phyloP scores from a whole-genome alignment of 1,140 invertebrate genomes.

The Sipha flava region DNA sequence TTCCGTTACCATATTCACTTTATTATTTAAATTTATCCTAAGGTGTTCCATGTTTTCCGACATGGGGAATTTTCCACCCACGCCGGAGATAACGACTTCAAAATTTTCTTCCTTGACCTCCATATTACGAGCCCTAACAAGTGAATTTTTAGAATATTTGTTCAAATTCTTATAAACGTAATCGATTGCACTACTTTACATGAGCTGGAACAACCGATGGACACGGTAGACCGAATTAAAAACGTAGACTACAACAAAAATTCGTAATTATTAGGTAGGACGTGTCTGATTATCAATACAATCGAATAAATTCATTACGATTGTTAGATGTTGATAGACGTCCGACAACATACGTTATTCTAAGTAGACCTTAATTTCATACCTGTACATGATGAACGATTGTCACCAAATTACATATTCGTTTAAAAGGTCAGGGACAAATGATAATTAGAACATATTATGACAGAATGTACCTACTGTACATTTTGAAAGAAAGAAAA shows the following conservation, averaged over 20 bases:
- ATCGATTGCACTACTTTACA: background rate
- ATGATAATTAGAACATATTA: background rate
- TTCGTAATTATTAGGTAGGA: background rate
- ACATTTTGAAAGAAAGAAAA: background rate
- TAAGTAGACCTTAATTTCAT: background rate
- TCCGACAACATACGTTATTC: background rate
- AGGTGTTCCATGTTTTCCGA: constrained; percentile 54
- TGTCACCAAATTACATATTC: background rate
- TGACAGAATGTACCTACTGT: background rate
- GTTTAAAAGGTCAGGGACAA: constrained; percentile 6
- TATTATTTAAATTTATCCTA: constrained; percentile 49
- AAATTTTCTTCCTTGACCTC: constrained; percentile 14
- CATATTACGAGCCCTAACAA: background rate
- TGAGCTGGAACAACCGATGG: background rate
- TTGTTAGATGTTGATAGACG: background rate
- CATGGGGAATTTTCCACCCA: constrained; percentile 56
- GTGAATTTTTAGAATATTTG: background rate
- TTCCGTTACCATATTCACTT: constrained; percentile 54
- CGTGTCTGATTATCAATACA: constrained; percentile 5
- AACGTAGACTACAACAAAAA: background rate
- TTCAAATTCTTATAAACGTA: too few relatives aligned
- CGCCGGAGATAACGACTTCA: constrained; percentile 53
- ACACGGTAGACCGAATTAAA: background rate
- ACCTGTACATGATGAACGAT: background rate
- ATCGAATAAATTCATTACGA: background rate